phyloP scores from a whole-genome alignment of 1,140 invertebrate genomes.

The Proales similis region DNA sequence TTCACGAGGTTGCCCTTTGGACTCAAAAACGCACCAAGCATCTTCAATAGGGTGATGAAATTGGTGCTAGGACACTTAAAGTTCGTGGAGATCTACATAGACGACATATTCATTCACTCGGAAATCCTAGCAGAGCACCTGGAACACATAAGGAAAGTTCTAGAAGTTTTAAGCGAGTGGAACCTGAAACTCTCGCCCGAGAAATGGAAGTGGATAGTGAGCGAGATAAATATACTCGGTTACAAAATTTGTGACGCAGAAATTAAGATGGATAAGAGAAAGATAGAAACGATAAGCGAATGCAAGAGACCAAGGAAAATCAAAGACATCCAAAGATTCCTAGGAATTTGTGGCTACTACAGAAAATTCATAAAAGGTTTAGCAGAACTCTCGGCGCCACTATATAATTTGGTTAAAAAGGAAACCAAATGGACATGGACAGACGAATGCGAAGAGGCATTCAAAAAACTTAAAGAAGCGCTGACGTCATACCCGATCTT shows the following conservation, averaged over 20 bases:
- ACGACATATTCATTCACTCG: background rate
- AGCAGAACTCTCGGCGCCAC: constrained; percentile 40
- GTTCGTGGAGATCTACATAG: background rate
- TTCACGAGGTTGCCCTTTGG: background rate
- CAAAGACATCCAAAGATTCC: constrained; percentile 42
- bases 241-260: constrained; percentile 42
- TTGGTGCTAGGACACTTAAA: background rate
- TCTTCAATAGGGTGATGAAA: background rate
- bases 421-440: constrained; percentile 16
- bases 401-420: constrained; percentile 39
- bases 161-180: constrained; percentile 14
- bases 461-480: constrained; percentile 39
- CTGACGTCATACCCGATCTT: constrained; percentile 38
- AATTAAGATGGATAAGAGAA: constrained; percentile 41
- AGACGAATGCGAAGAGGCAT: constrained; percentile 30
- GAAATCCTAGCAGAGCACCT: constrained; percentile 41
- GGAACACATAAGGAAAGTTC: background rate
- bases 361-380: constrained; percentile 42
- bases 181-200: constrained; percentile 20
- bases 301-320: constrained; percentile 43
- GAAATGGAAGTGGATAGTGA: constrained; percentile 29
- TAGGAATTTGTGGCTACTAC: constrained; percentile 44
- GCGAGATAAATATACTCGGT: constrained; percentile 41
- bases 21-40: background rate
- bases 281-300: constrained; percentile 41